These are phyloP conservation scores for Hyles vespertilio DNA, from an alignment of 1,140 invertebrate genomes.

Conservation along the genomic window DNA sequence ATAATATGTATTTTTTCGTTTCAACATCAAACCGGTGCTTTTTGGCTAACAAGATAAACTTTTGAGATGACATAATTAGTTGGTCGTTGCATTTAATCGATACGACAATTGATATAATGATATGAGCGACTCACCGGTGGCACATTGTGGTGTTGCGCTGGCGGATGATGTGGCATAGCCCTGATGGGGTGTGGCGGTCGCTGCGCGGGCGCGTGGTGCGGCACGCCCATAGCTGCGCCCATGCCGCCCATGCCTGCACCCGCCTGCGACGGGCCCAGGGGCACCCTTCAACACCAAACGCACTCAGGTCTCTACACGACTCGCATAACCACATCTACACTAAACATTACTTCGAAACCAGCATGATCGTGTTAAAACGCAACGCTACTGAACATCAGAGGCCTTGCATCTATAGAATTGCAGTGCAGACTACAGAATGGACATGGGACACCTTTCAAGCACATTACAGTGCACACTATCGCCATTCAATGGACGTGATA, in stretches of 20 bases:
- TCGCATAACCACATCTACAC: background rate
- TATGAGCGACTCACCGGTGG: slow-evolving; percentile 35
- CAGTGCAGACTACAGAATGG: background rate
- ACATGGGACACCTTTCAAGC: slow-evolving; percentile 1
- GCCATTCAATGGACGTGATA: slow-evolving; percentile 43
- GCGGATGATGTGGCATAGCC: slow-evolving; percentile 53
- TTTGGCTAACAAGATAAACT: background rate
- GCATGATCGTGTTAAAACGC: too few species aligned
- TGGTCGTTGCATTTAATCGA: too few species aligned
- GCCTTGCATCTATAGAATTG: too few species aligned
- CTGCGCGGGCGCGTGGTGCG: slow-evolving; percentile 36
- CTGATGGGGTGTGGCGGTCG: slow-evolving; percentile 52
- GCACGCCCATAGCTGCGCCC: slow-evolving; percentile 39
- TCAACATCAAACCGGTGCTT: background rate
- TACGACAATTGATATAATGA: too few species aligned
- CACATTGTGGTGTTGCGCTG: slow-evolving; percentile 49
- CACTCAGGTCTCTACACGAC: slow-evolving; percentile 10
- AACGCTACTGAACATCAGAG: too few species aligned
- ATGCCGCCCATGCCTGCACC: slow-evolving; percentile 48
- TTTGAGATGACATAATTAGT: background rate
- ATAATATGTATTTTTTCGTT: background rate
- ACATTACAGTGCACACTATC: slow-evolving; percentile 59
- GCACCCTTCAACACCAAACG: slow-evolving; percentile 38
- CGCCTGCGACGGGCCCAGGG: slow-evolving; percentile 44
- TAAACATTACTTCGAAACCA: too few species aligned